Conservation (phyloP, 2,888 invertebrate species). For the Timema cristinae region DNA sequence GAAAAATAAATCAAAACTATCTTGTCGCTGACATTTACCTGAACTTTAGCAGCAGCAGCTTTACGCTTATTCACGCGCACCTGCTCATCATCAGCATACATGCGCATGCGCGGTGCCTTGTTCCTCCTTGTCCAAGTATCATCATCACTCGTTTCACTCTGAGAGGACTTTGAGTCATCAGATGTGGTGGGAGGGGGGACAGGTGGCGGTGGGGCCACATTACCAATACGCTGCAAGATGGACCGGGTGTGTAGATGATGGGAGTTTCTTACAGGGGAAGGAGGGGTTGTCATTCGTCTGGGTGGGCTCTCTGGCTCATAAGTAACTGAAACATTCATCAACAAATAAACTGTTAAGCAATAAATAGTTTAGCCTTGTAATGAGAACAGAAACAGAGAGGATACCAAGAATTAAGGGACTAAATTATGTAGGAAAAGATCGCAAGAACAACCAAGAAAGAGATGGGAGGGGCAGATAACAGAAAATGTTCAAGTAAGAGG, state of each 20-base stretch:
- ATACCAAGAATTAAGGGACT: too few species aligned
- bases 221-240: slow-evolving; percentile 22
- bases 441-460: too few species aligned
- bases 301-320: slow-evolving; percentile 17
- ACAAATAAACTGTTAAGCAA: too few species aligned
- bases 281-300: slow-evolving; percentile 3
- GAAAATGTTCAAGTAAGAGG: too few species aligned
- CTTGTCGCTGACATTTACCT: slow-evolving; percentile 28
- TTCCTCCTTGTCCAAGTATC: slow-evolving; percentile 48
- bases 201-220: neutral
- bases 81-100: slow-evolving; percentile 87
- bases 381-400: too few species aligned
- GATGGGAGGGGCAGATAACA: too few species aligned
- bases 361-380: too few species aligned
- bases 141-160: slow-evolving; percentile 41
- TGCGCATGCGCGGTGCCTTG: slow-evolving; percentile 72
- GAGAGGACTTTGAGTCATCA: neutral
- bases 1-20: too few species aligned
- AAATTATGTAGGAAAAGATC: too few species aligned
- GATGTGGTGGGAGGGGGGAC: neutral
- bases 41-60: neutral
- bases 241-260: slow-evolving; percentile 4
- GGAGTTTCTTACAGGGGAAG: slow-evolving; percentile 8
- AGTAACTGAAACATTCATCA: too few species aligned
- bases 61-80: slow-evolving; percentile 51